These are phyloP conservation scores for Mylabris phalerata DNA, from an alignment of 1,140 invertebrate species.

Conservation along the genomic window DNA sequence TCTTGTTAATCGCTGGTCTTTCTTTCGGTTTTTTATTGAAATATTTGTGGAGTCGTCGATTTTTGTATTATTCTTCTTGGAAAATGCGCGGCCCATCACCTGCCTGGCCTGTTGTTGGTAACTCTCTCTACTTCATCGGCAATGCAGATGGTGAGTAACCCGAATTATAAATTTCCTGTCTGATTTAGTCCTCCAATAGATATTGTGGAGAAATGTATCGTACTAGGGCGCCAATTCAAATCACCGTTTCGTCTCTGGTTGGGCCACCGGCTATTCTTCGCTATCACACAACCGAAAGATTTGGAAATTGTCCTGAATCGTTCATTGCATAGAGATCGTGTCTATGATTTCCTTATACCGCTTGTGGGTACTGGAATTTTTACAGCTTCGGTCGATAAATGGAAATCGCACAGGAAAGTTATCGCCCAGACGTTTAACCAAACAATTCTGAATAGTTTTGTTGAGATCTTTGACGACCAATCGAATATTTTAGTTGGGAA, in stretches of 20 bases:
- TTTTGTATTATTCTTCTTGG: no score
- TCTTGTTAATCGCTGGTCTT: no score
- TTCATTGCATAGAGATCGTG: not conserved
- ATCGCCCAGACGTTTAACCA: conserved; percentile 25
- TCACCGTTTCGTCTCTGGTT: no score
- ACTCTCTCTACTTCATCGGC: no score
- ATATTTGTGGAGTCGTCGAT: no score
- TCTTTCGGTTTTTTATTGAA: no score
- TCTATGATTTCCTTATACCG: not conserved
- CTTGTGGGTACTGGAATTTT: conserved; percentile 11
- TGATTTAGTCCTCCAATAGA: not conserved
- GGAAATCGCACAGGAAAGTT: conserved; percentile 29
- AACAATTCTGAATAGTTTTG: conserved; percentile 25
- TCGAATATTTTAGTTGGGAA: conserved; percentile 18
- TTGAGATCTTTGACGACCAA: conserved; percentile 21
- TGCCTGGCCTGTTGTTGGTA: no score
- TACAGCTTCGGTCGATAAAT: conserved; percentile 15
- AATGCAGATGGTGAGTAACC: no score
- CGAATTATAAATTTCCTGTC: no score
- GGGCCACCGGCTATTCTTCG: not conserved
- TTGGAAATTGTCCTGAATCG: conserved; percentile 7
- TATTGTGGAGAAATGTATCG: not conserved
- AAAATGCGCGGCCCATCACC: no score
- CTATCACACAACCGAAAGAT: conserved; percentile 3
- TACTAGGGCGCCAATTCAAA: not conserved